Percentiles rank a stretch among this genome's conserved stretches.
Evolutionary conservation across 2,797 vertebrate species (phyloP).

Genomic region (Tympanoctomys barrerae): DNA sequence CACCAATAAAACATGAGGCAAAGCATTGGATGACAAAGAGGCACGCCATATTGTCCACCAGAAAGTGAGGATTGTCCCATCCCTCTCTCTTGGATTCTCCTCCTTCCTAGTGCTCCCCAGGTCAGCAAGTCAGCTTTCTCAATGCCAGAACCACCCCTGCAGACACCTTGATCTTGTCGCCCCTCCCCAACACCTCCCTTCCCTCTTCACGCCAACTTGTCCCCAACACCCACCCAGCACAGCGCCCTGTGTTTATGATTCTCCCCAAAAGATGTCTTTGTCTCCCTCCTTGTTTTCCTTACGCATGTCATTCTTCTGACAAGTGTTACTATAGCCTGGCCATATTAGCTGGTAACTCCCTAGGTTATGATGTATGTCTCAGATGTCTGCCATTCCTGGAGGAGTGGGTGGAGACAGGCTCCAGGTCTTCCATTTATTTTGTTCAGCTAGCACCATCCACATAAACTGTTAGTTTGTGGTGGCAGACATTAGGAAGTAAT

Average conservation of each 20-base stretch:
- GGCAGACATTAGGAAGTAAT: neutral
- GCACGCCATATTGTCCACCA: neutral
- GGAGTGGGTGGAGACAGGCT: neutral
- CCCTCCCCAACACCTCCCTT: neutral
- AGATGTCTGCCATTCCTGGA: constrained; percentile 6
- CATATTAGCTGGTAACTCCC: constrained; percentile 34
- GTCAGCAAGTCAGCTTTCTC: neutral
- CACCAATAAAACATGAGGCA: neutral
- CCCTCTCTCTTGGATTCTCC: neutral
- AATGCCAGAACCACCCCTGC: neutral
- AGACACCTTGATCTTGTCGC: neutral
- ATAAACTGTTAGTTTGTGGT: neutral
- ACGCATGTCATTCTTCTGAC: constrained; percentile 40
- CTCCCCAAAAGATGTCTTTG: constrained; percentile 7
- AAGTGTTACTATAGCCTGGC: constrained; percentile 53
- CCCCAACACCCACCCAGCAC: neutral
- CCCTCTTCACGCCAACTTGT: neutral
- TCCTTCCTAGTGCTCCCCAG: neutral
- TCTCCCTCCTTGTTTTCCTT: constrained; percentile 52
- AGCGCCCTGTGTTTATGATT: neutral
- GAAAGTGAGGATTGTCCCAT: neutral
- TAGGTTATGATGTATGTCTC: neutral
- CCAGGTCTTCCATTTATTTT: constrained; percentile 45
- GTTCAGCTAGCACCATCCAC: neutral
- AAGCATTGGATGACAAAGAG: neutral